Evolutionary conservation across 2,113 vertebrate genomes (phyloP).

Genomic region (Cynocephalus volans): DNA sequence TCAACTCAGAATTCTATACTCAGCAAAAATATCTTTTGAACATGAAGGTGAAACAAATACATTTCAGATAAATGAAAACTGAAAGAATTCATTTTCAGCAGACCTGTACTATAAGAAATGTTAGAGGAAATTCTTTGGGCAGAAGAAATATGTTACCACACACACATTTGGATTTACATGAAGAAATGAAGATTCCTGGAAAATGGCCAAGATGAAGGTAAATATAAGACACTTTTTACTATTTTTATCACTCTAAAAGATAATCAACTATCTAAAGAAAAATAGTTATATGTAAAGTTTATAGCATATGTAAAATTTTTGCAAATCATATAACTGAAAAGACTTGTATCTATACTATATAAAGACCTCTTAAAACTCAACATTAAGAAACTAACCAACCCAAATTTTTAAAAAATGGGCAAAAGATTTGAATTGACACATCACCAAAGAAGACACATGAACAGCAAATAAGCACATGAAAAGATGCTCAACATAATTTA

Average conservation of each 20-base stretch:
- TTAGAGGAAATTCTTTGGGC: neutral
- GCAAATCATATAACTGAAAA: neutral
- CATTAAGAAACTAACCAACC: neutral
- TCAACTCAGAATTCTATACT: neutral
- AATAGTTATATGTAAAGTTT: neutral
- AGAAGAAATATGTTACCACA: neutral
- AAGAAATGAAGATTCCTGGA: neutral
- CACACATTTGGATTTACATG: neutral
- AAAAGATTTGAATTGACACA: neutral
- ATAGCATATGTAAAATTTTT: neutral
- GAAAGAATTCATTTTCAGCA: constrained; percentile 10
- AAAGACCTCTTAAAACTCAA: neutral
- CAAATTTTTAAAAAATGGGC: neutral
- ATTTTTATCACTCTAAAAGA: neutral
- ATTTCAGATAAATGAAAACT: neutral
- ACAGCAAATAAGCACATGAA: neutral
- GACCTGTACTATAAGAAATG: neutral
- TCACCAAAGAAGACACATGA: neutral
- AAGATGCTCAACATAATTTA: neutral
- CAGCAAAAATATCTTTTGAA: neutral
- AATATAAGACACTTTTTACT: neutral
- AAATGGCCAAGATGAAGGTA: neutral
- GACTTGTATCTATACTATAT: neutral
- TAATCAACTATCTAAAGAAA: neutral
- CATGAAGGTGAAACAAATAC: neutral